phyloP scores from a whole-genome alignment of 2,888 invertebrate species.

The Drosophila aldrichi region DNA sequence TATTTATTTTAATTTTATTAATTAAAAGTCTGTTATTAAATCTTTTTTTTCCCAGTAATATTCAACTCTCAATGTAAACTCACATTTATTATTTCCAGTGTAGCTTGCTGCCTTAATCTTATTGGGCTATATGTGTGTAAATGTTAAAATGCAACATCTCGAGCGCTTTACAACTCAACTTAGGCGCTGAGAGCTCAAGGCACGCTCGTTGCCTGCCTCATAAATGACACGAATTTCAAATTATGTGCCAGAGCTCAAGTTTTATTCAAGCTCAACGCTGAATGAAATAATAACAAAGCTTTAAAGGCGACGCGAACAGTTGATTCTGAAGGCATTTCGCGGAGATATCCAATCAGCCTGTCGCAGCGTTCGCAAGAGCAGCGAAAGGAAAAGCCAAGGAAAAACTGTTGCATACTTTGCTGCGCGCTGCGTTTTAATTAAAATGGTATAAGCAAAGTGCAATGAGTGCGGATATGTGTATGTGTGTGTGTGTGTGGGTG shows the following conservation, averaged over 20 bases:
- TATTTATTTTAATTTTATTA: no score
- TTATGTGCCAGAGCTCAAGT: constrained; percentile 55
- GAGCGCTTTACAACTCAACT: constrained; percentile 53
- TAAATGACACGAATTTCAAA: constrained; percentile 78
- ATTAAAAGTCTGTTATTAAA: no score
- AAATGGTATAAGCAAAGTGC: constrained; percentile 24
- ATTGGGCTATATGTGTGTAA: constrained; percentile 39
- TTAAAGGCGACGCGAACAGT: constrained; percentile 16
- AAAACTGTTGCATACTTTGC: constrained; percentile 14
- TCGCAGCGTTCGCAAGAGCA: constrained; percentile 19
- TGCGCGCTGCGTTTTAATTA: constrained; percentile 32
- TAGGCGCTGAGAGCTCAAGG: constrained; percentile 36
- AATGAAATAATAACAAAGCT: constrained; percentile 53
- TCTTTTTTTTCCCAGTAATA: no score
- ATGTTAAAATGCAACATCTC: constrained; percentile 50
- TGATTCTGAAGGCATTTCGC: constrained; percentile 21
- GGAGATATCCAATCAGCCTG: constrained; percentile 60
- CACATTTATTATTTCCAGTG: constrained; percentile 20
- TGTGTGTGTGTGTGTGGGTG: not conserved
- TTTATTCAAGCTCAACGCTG: constrained; percentile 45
- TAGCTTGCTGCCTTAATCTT: constrained; percentile 23
- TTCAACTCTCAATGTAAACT: no score
- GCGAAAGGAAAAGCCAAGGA: constrained; percentile 1
- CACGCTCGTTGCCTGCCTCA: constrained; percentile 50
- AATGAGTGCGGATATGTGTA: not conserved